Evolutionary conservation across 2,888 invertebrate species (phyloP).

Genomic region (Pasiphila rectangulata): DNA sequence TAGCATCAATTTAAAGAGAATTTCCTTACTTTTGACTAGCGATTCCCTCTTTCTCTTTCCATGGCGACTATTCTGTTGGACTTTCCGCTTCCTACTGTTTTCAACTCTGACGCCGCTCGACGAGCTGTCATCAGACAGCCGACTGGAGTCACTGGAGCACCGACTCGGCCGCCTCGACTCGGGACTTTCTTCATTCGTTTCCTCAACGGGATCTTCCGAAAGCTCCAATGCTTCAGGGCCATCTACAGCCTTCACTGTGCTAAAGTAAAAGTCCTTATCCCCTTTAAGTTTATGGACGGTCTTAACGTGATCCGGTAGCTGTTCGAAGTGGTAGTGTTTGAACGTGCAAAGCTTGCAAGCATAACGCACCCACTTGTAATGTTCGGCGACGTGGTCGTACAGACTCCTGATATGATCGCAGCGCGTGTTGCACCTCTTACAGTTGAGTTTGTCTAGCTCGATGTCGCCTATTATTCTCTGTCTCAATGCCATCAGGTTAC

Average conservation of each 20-base stretch:
- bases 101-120: conserved; percentile 60
- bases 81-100: conserved; percentile 61
- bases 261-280: conserved; percentile 74
- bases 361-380: conserved; percentile 87
- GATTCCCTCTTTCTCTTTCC: conserved; percentile 54
- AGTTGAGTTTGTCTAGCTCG: conserved; percentile 63
- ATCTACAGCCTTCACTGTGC: conserved; percentile 71
- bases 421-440: conserved; percentile 76
- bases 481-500: conserved; percentile 61
- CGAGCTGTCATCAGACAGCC: conserved; percentile 71
- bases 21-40: conserved; percentile 43
- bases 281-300: conserved; percentile 82
- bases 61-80: conserved; percentile 26
- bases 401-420: conserved; percentile 76
- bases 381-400: conserved; percentile 82
- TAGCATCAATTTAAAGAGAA: too few relatives aligned
- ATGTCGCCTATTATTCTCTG: conserved; percentile 62
- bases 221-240: conserved; percentile 64
- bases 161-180: conserved; percentile 66
- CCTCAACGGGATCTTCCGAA: conserved; percentile 46
- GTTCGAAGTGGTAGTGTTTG: conserved; percentile 83
- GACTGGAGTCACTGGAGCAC: conserved; percentile 72
- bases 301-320: conserved; percentile 84
- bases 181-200: conserved; percentile 54
- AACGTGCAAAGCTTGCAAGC: conserved; percentile 88